Evolutionary conservation across 2,797 vertebrate species (phyloP), one percentile per base, ranked within the genome.

Genomic region (Steatocranus sp.): DNA sequence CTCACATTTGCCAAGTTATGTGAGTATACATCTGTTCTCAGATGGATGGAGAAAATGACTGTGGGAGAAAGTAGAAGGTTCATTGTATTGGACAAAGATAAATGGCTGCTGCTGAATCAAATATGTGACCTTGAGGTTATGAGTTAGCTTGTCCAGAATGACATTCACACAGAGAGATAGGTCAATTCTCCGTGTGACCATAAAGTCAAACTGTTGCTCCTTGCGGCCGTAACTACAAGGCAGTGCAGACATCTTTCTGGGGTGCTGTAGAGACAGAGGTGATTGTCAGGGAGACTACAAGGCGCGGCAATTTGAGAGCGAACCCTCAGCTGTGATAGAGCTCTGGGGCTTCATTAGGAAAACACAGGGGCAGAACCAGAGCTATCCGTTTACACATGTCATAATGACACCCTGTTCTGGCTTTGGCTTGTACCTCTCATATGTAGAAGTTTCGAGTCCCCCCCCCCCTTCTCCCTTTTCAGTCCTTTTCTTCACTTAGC

Each of bases 331-430:
- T 89, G 85, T 82, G 88, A 88, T 85, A 79, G 82, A 89, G 89
- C 88, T 90, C 86, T 79, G 82, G 87, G 83, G 73, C 83, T 92
- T 92, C 78, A 68, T 90, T 48, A 86, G 83, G 43, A 90, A 93
- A 91, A 91, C 82, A 86, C 83, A 88, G 82, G 79, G 86, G 76
- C 84, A 82, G 85, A 92, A 85, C 78, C 43, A 63, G 79, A 86
- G 83, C 9, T 78, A 89, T 93, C 91, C 75, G 23, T 85, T 91
- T 93, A 80, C 88, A 17, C 66, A 53, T 89, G 90, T 92, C 89
- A 93, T 87, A 91, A 91, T 88, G 92, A 93, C 92, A 93, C 91
- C 81, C 90, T 88, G 86, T 86, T 91, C 89, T 91, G 81, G 84
- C 80, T 86, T 79, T 10, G 63, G 77, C 86, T 83, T 5, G 14